Percentiles rank a stretch among this genome's conserved stretches.
These are phyloP conservation scores for Protosalanx chinensis DNA, from an alignment of 2,797 vertebrate genomes.

Conservation along the genomic window DNA sequence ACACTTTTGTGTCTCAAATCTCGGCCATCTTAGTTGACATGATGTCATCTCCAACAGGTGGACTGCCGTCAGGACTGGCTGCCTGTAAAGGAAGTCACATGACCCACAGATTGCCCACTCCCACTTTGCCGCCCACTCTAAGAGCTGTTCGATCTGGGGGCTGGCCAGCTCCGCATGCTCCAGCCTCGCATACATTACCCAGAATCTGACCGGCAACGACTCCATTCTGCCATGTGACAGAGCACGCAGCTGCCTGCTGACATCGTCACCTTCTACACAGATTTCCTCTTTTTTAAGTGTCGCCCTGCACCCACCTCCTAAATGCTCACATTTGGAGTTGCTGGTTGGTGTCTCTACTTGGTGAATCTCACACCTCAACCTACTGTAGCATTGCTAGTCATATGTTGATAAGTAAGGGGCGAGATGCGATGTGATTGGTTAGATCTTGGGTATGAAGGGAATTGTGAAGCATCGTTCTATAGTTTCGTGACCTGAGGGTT, in stretches of 20 bases:
- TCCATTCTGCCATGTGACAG: neutral
- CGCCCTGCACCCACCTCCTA: no score
- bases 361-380: no score
- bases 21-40: conserved; percentile 37
- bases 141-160: neutral
- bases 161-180: neutral
- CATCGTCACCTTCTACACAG: neutral
- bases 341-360: no score
- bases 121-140: conserved; percentile 26
- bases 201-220: neutral
- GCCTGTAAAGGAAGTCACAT: conserved; percentile 62
- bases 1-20: conserved; percentile 2
- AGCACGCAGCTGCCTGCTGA: neutral
- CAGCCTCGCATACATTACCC: neutral
- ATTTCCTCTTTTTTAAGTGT: neutral
- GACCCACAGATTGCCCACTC: conserved; percentile 52
- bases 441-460: no score
- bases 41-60: conserved; percentile 65
- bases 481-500: no score
- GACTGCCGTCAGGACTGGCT: conserved; percentile 60
- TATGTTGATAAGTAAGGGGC: no score
- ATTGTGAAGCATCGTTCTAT: no score
- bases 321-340: no score
- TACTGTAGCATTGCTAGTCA: no score
- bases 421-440: no score